These are phyloP conservation scores for Caenorhabditis sp. DNA, from an alignment of 2,888 invertebrate species.

Conservation along the genomic window DNA sequence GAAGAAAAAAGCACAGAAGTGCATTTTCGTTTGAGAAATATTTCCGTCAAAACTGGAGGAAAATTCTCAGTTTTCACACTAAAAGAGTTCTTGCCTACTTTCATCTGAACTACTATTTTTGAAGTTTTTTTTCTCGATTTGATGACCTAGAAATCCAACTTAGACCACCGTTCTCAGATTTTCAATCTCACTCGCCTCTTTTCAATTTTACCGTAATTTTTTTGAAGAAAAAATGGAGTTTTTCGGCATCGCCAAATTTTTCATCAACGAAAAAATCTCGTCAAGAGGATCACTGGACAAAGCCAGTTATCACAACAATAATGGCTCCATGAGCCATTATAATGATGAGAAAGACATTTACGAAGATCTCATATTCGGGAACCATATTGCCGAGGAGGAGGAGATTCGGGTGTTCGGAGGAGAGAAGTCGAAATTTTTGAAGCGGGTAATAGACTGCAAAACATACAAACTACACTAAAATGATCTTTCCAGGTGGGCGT, in stretches of 20 bases:
- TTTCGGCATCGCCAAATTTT: conserved; percentile 65
- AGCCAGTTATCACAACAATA: conserved; percentile 19
- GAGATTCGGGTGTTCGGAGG: conserved; percentile 21
- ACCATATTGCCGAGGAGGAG: conserved; percentile 45
- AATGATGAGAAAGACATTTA: conserved; percentile 5
- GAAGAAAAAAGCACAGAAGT: not conserved
- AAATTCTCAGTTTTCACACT: not conserved
- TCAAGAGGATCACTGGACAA: not conserved
- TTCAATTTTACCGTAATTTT: no score
- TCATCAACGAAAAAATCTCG: conserved; percentile 41
- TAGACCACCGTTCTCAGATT: no score
- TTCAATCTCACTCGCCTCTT: no score
- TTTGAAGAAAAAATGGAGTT: conserved; percentile 57
- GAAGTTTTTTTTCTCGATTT: not conserved
- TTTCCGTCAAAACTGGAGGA: not conserved
- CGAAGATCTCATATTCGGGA: conserved; percentile 24
- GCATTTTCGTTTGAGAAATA: not conserved
- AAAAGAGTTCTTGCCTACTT: conserved; percentile 24
- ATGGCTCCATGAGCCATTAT: conserved; percentile 1
- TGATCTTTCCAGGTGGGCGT: no score
- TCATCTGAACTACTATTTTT: not conserved
- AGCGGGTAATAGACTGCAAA: conserved; percentile 33
- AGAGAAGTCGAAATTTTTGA: conserved; percentile 8
- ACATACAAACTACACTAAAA: not conserved
- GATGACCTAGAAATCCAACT: not conserved